phyloP scores from a whole-genome alignment of 2,797 vertebrate genomes.

The Odontamblyopus lacepedii region DNA sequence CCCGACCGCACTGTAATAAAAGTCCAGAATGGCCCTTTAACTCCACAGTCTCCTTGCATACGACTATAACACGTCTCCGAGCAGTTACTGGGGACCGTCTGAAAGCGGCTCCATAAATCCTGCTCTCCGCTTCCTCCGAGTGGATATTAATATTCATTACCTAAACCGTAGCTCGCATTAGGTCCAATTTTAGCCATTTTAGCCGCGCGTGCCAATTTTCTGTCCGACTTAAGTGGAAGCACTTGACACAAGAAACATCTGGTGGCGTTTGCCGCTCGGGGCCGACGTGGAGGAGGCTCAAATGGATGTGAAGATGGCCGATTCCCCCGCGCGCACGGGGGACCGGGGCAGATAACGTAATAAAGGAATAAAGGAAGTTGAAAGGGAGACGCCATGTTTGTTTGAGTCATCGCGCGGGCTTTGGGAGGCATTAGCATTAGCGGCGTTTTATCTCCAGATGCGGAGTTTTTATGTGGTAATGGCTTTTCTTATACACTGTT shows the following conservation, averaged over 20 bases:
- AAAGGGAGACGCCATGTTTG: slow-evolving; percentile 11
- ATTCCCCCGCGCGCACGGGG: slow-evolving; percentile 4
- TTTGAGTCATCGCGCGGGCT: slow-evolving; percentile 10
- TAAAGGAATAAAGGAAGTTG: slow-evolving; percentile 14
- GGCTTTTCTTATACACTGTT: background rate
- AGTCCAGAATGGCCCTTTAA: slow-evolving; percentile 49
- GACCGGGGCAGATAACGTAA: background rate
- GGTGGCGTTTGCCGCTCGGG: slow-evolving; percentile 21
- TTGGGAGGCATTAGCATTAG: slow-evolving; percentile 6
- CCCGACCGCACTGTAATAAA: slow-evolving; percentile 44
- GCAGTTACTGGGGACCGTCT: slow-evolving; percentile 28
- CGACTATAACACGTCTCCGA: background rate
- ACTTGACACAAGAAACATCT: slow-evolving; percentile 67
- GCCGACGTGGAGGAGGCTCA: slow-evolving; percentile 39
- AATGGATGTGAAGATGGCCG: slow-evolving; percentile 24
- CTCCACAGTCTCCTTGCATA: background rate
- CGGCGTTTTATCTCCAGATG: slow-evolving; percentile 4
- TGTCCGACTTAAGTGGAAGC: slow-evolving; percentile 63
- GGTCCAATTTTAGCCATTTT: slow-evolving; percentile 55
- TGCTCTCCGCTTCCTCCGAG: slow-evolving; percentile 35
- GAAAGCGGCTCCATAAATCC: slow-evolving; percentile 43
- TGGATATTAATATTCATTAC: slow-evolving; percentile 71
- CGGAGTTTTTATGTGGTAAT: slow-evolving; percentile 6
- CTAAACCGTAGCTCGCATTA: slow-evolving; percentile 56
- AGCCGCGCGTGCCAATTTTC: slow-evolving; percentile 54